A percentile compares a stretch with the other conserved stretches of the same genome.
Evolutionary conservation across 1,140 invertebrate genomes (phyloP).

Genomic region (Hesperophylax magnus): DNA sequence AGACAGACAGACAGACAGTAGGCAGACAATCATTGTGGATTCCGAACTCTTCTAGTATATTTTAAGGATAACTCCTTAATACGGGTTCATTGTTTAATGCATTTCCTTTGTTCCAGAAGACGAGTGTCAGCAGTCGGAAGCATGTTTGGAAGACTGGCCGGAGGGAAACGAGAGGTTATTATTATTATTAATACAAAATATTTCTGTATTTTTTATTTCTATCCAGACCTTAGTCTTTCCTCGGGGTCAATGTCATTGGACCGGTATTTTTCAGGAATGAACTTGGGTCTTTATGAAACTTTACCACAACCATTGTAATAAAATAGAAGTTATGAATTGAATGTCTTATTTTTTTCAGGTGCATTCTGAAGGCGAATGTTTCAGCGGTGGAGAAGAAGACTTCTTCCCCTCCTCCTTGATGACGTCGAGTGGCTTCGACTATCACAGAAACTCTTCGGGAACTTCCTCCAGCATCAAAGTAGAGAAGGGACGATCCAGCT

Average conservation of each 20-base stretch:
- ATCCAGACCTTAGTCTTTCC: too few species aligned
- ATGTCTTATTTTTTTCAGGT: constrained; percentile 69
- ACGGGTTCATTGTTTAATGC: neutral
- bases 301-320: too few species aligned
- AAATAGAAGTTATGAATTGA: too few species aligned
- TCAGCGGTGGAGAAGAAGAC: constrained; percentile 70
- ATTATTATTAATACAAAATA: neutral
- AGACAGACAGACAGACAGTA: too few species aligned
- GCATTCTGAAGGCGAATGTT: constrained; percentile 83
- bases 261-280: too few species aligned
- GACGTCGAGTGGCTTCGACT: neutral
- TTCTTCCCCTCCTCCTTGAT: constrained; percentile 46
- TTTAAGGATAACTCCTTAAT: neutral
- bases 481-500: constrained; percentile 35
- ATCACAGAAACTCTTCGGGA: constrained; percentile 43
- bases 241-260: too few species aligned
- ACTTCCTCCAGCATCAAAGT: constrained; percentile 42
- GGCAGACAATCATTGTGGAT: too few species aligned
- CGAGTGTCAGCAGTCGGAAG: constrained; percentile 53
- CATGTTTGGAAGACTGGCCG: constrained; percentile 53
- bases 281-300: too few species aligned
- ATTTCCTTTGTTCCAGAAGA: constrained; percentile 41
- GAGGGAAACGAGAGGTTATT: constrained; percentile 50
- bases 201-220: too few species aligned
- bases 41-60: too few species aligned